These are phyloP conservation scores for Prunella strophiata DNA, from an alignment of 2,797 vertebrate genomes.

Conservation along the genomic window DNA sequence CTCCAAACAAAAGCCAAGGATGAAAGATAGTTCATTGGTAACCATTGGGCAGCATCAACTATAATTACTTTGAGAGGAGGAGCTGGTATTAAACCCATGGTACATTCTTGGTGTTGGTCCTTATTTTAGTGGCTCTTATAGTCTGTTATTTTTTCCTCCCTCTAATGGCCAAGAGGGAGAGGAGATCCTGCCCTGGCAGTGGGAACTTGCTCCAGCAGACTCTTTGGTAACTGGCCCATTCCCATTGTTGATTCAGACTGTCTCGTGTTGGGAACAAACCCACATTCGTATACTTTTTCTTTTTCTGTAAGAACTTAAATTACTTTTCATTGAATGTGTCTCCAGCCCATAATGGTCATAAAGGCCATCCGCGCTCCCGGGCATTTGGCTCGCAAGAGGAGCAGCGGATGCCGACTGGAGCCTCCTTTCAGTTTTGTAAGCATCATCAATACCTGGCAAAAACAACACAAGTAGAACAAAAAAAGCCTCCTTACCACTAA, in stretches of 20 bases:
- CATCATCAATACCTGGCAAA: background rate
- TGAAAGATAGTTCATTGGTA: slow-evolving; percentile 48
- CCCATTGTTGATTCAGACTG: slow-evolving; percentile 74
- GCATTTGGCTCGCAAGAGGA: background rate
- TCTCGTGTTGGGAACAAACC: slow-evolving; percentile 70
- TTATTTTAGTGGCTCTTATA: slow-evolving; percentile 68
- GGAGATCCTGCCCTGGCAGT: slow-evolving; percentile 66
- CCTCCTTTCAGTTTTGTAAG: background rate
- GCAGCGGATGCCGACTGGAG: background rate
- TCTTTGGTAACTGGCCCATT: slow-evolving; percentile 65
- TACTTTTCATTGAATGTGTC: slow-evolving; percentile 56
- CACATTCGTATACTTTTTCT: slow-evolving; percentile 59
- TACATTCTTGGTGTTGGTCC: slow-evolving; percentile 71
- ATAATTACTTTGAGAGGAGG: slow-evolving; percentile 57
- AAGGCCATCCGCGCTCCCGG: slow-evolving; percentile 30
- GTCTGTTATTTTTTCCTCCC: slow-evolving; percentile 72
- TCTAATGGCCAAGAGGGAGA: slow-evolving; percentile 68
- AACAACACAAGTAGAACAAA: background rate
- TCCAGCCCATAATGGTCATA: slow-evolving; percentile 51
- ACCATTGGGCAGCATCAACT: slow-evolving; percentile 53
- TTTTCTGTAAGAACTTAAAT: slow-evolving; percentile 61
- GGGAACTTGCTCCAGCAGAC: slow-evolving; percentile 61
- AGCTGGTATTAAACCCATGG: slow-evolving; percentile 70
- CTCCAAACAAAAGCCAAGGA: slow-evolving; percentile 25
- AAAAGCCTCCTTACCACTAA: background rate